A percentile compares a stretch with the other conserved stretches of the same genome.
Evolutionary conservation across 2,113 vertebrate species (phyloP).

Genomic region (Oryzias celebensis): DNA sequence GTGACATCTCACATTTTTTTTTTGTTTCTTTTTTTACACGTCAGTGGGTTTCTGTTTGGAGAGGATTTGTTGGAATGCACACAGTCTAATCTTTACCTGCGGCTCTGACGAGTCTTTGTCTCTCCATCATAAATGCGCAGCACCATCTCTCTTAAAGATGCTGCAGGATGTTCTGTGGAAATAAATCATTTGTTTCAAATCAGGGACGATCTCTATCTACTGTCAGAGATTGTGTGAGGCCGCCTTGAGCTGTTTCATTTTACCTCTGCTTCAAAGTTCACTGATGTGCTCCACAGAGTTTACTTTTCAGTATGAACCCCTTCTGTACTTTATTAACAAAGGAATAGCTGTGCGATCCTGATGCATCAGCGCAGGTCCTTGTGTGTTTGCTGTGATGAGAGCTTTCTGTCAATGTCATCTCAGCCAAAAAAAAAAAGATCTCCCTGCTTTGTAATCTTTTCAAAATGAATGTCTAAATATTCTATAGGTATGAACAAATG

Average conservation of each 20-base stretch:
- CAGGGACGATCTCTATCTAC: slow-evolving; percentile 4
- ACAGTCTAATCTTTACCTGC: slow-evolving; percentile 32
- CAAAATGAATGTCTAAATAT: too few species aligned
- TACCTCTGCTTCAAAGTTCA: slow-evolving; percentile 29
- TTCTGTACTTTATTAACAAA: slow-evolving; percentile 43
- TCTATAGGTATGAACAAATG: too few species aligned
- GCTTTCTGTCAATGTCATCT: not conserved
- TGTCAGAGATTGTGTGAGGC: slow-evolving; percentile 6
- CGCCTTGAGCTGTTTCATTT: not conserved
- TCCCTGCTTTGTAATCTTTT: too few species aligned
- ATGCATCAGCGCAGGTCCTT: slow-evolving; percentile 15
- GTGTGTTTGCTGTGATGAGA: slow-evolving; percentile 11
- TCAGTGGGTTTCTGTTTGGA: slow-evolving; percentile 10
- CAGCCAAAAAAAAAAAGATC: too few species aligned
- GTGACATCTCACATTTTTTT: slow-evolving; percentile 2
- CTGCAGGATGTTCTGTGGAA: slow-evolving; percentile 38
- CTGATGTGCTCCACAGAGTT: slow-evolving; percentile 15
- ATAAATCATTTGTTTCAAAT: slow-evolving; percentile 40
- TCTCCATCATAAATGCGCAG: slow-evolving; percentile 28
- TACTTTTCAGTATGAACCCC: slow-evolving; percentile 7
- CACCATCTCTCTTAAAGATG: slow-evolving; percentile 18
- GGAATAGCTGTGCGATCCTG: slow-evolving; percentile 10
- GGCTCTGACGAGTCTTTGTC: slow-evolving; percentile 22
- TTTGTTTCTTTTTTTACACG: slow-evolving; percentile 1
- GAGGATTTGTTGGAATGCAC: slow-evolving; percentile 28